Evolutionary conservation across 53 echinoderm and acorn worm genomes (phyloP).

Genomic region (Stichopus horrens): DNA sequence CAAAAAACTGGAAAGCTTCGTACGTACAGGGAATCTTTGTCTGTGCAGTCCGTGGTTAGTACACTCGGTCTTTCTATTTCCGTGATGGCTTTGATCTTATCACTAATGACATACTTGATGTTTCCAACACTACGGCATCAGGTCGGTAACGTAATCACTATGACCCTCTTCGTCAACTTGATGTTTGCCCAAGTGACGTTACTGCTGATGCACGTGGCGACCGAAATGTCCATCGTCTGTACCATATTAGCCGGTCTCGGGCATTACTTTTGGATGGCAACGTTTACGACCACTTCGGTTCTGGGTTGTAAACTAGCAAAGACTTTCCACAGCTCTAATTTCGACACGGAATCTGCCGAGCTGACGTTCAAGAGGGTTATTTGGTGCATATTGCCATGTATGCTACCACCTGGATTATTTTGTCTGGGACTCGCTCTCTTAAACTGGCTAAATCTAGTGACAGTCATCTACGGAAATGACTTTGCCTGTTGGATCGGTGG

Average conservation of each 20-base stretch:
- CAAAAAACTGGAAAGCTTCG: not conserved
- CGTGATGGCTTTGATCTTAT: not conserved
- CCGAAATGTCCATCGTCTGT: not conserved
- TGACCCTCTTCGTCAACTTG: slow-evolving; percentile 10
- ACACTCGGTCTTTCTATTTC: not conserved
- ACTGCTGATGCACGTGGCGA: not conserved
- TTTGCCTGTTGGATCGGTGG: slow-evolving; percentile 17
- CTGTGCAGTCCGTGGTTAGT: not conserved
- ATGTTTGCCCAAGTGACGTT: slow-evolving; percentile 9
- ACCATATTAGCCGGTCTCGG: slow-evolving; percentile 3
- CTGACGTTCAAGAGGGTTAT: not conserved
- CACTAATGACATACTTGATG: not conserved
- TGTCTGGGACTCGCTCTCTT: not conserved
- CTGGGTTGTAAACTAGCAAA: slow-evolving; percentile 2
- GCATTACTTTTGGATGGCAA: slow-evolving; percentile 23
- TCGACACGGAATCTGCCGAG: not conserved
- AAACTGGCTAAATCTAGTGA: not conserved
- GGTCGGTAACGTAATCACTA: not conserved
- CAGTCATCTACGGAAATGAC: not conserved
- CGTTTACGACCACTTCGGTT: slow-evolving; percentile 2
- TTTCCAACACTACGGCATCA: slow-evolving; percentile 16
- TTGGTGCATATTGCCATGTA: not conserved
- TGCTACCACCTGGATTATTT: not conserved
- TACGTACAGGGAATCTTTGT: not conserved
- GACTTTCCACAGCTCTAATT: not conserved